Percentiles rank a stretch among this genome's conserved stretches.
phyloP scores from a whole-genome alignment of 2,113 vertebrate genomes.

The Peromyscus maniculatus region DNA sequence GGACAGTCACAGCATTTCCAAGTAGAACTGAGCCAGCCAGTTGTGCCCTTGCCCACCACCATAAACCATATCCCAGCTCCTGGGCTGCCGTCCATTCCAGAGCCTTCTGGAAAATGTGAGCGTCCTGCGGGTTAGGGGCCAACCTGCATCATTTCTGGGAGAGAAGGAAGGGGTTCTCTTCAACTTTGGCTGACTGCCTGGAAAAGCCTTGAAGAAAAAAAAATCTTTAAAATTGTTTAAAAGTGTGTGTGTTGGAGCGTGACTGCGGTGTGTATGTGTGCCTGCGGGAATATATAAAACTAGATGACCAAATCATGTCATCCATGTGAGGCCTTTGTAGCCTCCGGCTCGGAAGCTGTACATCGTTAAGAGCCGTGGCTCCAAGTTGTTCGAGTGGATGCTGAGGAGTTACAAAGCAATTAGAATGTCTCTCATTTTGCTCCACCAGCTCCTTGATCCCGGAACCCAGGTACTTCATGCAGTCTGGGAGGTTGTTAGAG shows the following conservation, averaged over 20 bases:
- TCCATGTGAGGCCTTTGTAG: slow-evolving; percentile 1
- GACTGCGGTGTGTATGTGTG: neutral
- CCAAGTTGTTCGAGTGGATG: neutral
- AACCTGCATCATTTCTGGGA: neutral
- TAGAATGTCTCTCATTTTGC: neutral
- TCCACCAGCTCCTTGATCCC: neutral
- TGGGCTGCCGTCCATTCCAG: neutral
- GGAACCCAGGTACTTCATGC: neutral
- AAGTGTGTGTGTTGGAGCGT: neutral
- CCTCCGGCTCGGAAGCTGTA: neutral
- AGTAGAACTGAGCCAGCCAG: neutral
- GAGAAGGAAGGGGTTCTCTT: neutral
- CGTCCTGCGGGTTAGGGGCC: no score
- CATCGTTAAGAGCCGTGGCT: neutral
- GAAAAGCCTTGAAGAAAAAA: neutral
- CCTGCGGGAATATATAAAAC: neutral
- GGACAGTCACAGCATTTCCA: neutral
- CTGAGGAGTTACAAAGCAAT: neutral
- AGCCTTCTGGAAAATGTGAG: neutral
- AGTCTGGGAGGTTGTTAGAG: neutral
- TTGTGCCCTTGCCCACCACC: no score
- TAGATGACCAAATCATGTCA: neutral
- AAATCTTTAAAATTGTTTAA: no score
- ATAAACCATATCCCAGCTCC: neutral
- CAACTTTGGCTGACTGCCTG: neutral